Base-by-base conservation (phyloP, 2,797 vertebrate genomes). In the Hoplostethus atlanticus region DNA sequence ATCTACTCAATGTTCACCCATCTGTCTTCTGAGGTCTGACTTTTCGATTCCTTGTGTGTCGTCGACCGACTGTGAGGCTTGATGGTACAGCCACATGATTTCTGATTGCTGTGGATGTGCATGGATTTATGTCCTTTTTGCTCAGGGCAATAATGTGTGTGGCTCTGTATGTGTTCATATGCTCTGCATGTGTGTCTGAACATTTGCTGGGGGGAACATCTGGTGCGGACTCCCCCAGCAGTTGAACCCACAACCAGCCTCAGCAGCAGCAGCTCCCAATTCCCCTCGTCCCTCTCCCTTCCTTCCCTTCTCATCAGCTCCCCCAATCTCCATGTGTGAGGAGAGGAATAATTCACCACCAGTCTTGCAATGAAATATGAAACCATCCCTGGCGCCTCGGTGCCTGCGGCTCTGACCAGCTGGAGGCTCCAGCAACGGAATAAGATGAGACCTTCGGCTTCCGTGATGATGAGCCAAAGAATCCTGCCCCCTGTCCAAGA, bases 281-380 rank as follows among this genome's bases (percentile, higher is more conserved):
- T 62, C 57, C 76, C 68, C 34, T 17, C 15, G 30, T 42, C 50
- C 46, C 66, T 72, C 55, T 28, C 34, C 36, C 65, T 46, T 30
- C 12, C 51, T 52, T 63, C 5, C 57, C 2, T 67, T 64, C 30
- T 55, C 60, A 2, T 63, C 16, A 12, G 11, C 3, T 38, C 62
- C 62, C 21, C 31, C 5, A 0, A 34, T 16, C 38, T 73, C 65
- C 74, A 21, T n/a, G 61, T 64, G 71, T 70, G 71, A 81, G 47
- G 34, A 65, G 48, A 71, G 80, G 60, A 84, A 86, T 84, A 74
- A 76, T 83, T 85, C 68, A 80, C 58, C 62, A 67, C 76, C 65
- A 54, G 63, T 40, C 59, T 16, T 38, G 73, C 66, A 40, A 51
- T 84, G 79, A 89, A 86, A 89, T 65, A 81, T 71, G 87, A 92